A percentile compares a stretch with the other conserved stretches of the same genome.
Evolutionary conservation across 2,888 invertebrate genomes (phyloP).

Genomic region (Ischnus inquisitorius): DNA sequence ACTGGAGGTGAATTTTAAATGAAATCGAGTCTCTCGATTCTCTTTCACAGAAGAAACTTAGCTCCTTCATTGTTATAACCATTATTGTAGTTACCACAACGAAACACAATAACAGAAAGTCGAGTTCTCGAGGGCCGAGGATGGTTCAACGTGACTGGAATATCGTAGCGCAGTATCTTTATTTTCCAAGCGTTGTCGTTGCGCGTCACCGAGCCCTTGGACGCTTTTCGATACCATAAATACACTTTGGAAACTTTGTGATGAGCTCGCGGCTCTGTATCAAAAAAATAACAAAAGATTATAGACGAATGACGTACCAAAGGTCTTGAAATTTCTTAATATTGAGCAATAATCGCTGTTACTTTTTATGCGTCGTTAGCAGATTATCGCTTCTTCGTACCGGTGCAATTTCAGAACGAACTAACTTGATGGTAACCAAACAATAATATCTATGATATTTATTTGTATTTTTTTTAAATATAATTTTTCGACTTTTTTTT

Average conservation of each 20-base stretch:
- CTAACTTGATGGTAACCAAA: too few relatives aligned
- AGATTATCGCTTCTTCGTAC: too few relatives aligned
- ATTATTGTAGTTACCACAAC: not conserved
- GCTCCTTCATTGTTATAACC: not conserved
- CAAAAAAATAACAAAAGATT: not conserved
- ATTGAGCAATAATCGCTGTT: too few relatives aligned
- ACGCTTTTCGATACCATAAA: conserved; percentile 25
- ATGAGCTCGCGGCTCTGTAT: not conserved
- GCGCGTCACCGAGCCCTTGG: not conserved
- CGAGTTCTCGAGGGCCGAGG: not conserved
- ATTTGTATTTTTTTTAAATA: too few relatives aligned
- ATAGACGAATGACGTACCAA: not conserved
- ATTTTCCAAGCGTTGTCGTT: conserved; percentile 39
- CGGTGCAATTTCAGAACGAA: too few relatives aligned
- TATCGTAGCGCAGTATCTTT: conserved; percentile 40
- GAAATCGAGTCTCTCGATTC: conserved; percentile 60
- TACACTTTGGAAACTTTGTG: not conserved
- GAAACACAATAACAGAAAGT: not conserved
- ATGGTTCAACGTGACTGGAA: conserved; percentile 56
- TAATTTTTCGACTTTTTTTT: too few relatives aligned
- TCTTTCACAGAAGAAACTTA: conserved; percentile 1
- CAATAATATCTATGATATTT: too few relatives aligned
- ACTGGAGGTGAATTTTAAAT: conserved; percentile 61
- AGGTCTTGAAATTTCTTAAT: not conserved
- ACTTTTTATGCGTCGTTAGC: too few relatives aligned